These are phyloP conservation scores for Hypotaenidia okinawae DNA, from an alignment of 2,797 vertebrate species.

Conservation along the genomic window DNA sequence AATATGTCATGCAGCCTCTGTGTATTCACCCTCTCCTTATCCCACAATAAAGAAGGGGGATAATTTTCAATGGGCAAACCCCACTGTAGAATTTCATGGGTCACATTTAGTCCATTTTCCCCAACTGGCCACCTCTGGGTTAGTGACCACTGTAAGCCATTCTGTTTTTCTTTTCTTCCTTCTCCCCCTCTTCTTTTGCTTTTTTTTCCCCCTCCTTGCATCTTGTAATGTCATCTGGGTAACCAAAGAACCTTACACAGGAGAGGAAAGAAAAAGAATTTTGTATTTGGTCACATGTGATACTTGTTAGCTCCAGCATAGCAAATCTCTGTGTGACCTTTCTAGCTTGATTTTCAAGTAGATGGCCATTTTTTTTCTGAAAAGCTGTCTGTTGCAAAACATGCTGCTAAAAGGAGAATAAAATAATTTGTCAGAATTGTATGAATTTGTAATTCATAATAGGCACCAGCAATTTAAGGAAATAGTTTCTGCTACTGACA, in stretches of 20 bases:
- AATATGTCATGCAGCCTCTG: neutral
- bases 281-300: conserved; percentile 23
- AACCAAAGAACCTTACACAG: conserved; percentile 8
- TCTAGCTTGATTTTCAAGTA: conserved; percentile 58
- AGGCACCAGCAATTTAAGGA: conserved; percentile 74
- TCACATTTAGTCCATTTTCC: neutral
- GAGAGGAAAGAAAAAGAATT: neutral
- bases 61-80: neutral
- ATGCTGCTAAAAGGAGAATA: conserved; percentile 67
- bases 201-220: neutral
- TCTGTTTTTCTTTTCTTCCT: neutral
- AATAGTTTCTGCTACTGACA: conserved; percentile 72
- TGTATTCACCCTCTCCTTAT: neutral
- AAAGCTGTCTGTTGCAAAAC: conserved; percentile 68
- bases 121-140: neutral
- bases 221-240: neutral
- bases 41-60: neutral
- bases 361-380: conserved; percentile 48
- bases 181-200: neutral
- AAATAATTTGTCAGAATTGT: conserved; percentile 76
- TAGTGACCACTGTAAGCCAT: neutral
- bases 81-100: neutral
- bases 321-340: conserved; percentile 56
- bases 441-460: conserved; percentile 79
- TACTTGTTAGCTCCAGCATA: conserved; percentile 28